These are phyloP conservation scores for Antennarius striatus DNA, from an alignment of 2,113 vertebrate species.

Conservation along the genomic window DNA sequence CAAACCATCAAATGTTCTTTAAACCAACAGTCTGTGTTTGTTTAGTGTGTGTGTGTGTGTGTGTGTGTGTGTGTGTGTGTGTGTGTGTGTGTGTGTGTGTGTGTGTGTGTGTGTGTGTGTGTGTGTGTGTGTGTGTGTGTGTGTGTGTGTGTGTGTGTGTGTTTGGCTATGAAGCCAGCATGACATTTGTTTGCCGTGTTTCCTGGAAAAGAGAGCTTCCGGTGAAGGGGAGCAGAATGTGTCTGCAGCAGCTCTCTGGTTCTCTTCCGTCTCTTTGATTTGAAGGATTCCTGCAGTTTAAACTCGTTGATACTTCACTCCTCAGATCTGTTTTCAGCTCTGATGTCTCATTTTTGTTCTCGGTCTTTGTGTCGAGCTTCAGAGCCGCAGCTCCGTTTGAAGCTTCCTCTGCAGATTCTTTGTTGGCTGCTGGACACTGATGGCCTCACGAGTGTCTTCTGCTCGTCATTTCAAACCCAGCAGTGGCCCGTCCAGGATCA, in stretches of 20 bases:
- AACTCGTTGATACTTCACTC: too few relatives aligned
- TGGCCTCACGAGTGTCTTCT: background rate
- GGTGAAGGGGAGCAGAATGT: too few relatives aligned
- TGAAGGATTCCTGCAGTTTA: too few relatives aligned
- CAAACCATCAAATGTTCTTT: slow-evolving; percentile 6
- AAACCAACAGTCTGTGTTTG: slow-evolving; percentile 8
- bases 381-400: too few relatives aligned
- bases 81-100: too few relatives aligned
- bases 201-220: background rate
- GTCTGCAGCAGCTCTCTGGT: too few relatives aligned
- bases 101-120: too few relatives aligned
- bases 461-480: background rate
- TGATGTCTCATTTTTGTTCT: too few relatives aligned
- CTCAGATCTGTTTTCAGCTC: too few relatives aligned
- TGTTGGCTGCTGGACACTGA: background rate
- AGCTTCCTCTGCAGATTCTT: too few relatives aligned
- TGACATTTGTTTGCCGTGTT: background rate
- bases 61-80: background rate
- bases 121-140: background rate
- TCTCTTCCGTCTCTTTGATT: too few relatives aligned
- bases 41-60: slow-evolving; percentile 9
- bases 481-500: background rate
- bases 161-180: slow-evolving; percentile 2
- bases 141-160: slow-evolving; percentile 15
- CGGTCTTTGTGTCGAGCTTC: too few relatives aligned